Conservation (phyloP, 2,888 invertebrate genomes). For the Alsophila aescularia region DNA sequence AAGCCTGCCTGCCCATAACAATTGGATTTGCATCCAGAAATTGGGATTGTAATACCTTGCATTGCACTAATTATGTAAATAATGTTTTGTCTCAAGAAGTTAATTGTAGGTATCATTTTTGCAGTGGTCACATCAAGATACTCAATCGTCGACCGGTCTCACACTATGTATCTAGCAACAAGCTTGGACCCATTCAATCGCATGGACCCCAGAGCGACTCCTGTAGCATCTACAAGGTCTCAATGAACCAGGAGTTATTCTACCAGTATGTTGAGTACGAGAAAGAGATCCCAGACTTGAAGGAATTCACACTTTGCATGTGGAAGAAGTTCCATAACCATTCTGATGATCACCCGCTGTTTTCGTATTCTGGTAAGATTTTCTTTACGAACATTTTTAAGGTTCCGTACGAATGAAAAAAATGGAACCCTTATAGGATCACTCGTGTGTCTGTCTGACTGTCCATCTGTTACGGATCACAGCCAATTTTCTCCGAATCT, state of each 20-base stretch:
- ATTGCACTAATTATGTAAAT: too few relatives aligned
- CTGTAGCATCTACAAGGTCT: conserved; percentile 89
- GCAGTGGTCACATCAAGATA: conserved; percentile 64
- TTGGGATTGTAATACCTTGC: too few relatives aligned
- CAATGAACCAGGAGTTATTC: conserved; percentile 87
- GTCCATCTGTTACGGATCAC: too few relatives aligned
- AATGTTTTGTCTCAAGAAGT: too few relatives aligned
- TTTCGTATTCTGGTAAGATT: conserved; percentile 91
- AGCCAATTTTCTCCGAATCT: too few relatives aligned
- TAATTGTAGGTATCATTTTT: too few relatives aligned
- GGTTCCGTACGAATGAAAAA: too few relatives aligned
- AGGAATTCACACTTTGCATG: conserved; percentile 92
- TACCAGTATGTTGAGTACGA: conserved; percentile 91
- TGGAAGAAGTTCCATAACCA: conserved; percentile 94
- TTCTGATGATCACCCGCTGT: conserved; percentile 91
- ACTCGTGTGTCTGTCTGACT: too few relatives aligned
- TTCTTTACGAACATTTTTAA: not conserved
- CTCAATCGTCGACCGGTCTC: conserved; percentile 61
- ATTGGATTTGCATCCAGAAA: too few relatives aligned
- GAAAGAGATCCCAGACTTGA: conserved; percentile 88
- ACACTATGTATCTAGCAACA: conserved; percentile 49
- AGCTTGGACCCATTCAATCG: conserved; percentile 37
- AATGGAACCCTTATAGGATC: too few relatives aligned
- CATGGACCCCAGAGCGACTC: conserved; percentile 68
- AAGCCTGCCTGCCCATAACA: too few relatives aligned